A percentile compares a stretch with the other conserved stretches of the same genome.
These are phyloP conservation scores for Tapera naevia DNA, from an alignment of 2,797 vertebrate species.

Conservation along the genomic window DNA sequence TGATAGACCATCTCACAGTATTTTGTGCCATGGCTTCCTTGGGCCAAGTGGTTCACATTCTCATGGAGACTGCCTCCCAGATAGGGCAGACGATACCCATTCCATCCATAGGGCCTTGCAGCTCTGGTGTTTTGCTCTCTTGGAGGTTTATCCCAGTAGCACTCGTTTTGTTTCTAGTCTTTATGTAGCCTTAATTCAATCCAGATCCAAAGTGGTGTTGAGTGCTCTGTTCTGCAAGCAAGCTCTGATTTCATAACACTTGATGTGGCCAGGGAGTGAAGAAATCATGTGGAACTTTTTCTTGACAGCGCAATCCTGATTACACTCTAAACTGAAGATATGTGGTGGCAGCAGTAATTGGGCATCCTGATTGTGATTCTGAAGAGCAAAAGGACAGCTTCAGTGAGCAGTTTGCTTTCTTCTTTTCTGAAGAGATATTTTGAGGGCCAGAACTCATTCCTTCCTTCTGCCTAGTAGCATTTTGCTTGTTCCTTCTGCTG, in stretches of 20 bases:
- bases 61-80: neutral
- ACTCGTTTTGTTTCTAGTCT: neutral
- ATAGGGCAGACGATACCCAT: neutral
- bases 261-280: neutral
- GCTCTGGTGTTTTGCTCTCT: neutral
- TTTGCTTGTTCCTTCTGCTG: neutral
- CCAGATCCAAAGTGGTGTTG: neutral
- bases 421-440: neutral
- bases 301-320: neutral
- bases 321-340: neutral
- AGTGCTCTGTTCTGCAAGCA: neutral
- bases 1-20: fast-evolving
- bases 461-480: neutral
- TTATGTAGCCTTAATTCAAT: neutral
- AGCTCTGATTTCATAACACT: neutral
- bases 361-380: neutral
- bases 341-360: neutral
- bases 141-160: neutral
- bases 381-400: neutral
- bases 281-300: neutral
- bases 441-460: neutral
- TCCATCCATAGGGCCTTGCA: neutral
- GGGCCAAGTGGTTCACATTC: neutral
- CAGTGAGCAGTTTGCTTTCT: neutral
- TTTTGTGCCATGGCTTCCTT: neutral